phyloP scores from a whole-genome alignment of 2,888 invertebrate species.

The Brachypalpus laphriformis region DNA sequence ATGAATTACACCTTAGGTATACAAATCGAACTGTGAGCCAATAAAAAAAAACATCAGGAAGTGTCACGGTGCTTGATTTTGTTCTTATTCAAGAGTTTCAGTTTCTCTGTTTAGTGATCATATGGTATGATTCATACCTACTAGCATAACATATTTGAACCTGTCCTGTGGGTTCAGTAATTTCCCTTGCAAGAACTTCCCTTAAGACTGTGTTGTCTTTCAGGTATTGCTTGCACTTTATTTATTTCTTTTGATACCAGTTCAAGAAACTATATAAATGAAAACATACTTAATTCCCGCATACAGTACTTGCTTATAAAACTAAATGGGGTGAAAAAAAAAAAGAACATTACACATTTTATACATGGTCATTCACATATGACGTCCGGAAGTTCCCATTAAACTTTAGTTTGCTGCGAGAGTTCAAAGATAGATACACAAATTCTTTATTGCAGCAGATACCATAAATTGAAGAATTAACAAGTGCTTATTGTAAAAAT shows the following conservation, averaged over 20 bases:
- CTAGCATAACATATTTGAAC: background rate
- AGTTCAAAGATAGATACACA: background rate
- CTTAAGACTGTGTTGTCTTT: background rate
- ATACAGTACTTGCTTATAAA: background rate
- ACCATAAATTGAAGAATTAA: background rate
- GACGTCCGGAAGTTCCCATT: conserved; percentile 33
- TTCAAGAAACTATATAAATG: conserved; percentile 14
- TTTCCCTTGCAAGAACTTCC: background rate
- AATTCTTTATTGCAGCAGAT: background rate
- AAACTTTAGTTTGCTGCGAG: conserved; percentile 5
- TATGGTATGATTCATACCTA: no score
- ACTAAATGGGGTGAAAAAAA: background rate
- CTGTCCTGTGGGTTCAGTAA: background rate
- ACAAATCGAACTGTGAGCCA: background rate
- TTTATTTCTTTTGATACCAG: background rate
- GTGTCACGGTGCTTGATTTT: conserved; percentile 15
- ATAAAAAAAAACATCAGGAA: background rate
- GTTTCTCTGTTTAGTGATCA: background rate
- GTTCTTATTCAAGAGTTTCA: background rate
- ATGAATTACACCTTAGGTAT: background rate
- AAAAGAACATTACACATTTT: background rate
- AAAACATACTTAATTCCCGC: background rate
- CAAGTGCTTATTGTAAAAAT: background rate
- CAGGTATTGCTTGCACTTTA: background rate
- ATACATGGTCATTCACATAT: conserved; percentile 6